Base-by-base conservation (phyloP, 2,113 vertebrate species). In the Typhlomys cinereus region DNA sequence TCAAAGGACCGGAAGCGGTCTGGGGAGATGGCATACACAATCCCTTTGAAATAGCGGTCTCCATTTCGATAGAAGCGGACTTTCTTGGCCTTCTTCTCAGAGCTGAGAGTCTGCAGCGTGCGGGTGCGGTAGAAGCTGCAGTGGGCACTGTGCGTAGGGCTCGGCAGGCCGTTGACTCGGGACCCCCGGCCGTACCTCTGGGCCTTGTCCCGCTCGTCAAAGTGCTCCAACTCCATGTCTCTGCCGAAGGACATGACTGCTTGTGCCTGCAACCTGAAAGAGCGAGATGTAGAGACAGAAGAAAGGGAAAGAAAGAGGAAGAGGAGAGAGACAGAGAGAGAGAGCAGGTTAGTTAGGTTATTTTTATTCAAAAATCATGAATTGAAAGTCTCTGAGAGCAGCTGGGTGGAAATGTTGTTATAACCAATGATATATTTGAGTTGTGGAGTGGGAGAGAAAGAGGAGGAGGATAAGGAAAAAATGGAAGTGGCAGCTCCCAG, bases 101-200 rank as follows among this genome's bases (percentile, higher is more conserved):
- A 98, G 93, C 98, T 99, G 95, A 99, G 98, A 4, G 99, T 98
- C 97, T 99, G 99, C 85, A 99, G 98, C 0, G 99, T 99, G 75
- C 98, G 99, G 97, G 99, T 99, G 95, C 99, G 97, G 98, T 99
- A 99, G 95, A 99, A 99, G 97, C 99, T 99, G 98, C 99, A 99
- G 97, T 99, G 99, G 85, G 99, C 99, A 48, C 99, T 99, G 90
- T 99, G 99, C n/a, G 99, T 99, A 57, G 99, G 99, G 96, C 99
- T 99, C 80, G 99, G 99, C 18, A 99, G 98, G 62, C 99, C 99
- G 4, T 99, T 99, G 44, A 99, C 99, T 92, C 99, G 98, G 0
- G 99, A 99, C 81, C 99, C 98, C 25, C 99, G 97, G 70, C 98
- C 98, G 80, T 99, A 99, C 27, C 99, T 97, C 97, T 99, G 99